Evolutionary conservation across 2,797 vertebrate genomes (phyloP).

Genomic region (Bradypus variegatus): DNA sequence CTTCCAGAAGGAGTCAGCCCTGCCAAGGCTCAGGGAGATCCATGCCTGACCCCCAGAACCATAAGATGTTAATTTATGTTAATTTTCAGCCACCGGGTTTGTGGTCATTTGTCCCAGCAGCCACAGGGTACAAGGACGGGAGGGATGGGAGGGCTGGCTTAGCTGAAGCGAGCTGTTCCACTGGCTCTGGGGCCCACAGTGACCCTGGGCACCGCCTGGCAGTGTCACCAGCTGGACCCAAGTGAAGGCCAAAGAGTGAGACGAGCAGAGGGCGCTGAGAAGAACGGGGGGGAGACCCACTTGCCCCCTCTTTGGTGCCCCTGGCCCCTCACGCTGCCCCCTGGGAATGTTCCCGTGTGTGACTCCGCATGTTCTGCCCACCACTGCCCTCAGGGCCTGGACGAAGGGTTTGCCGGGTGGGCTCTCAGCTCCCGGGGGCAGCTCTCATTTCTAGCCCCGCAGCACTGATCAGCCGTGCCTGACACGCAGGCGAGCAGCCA

Average conservation of each 20-base stretch:
- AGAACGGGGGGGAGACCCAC: not conserved
- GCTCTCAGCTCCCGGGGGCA: not conserved
- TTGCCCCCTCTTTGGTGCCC: not conserved
- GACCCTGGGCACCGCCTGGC: too few species aligned
- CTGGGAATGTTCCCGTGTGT: fast-evolving
- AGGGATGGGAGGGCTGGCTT: not conserved
- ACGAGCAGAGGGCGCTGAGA: not conserved
- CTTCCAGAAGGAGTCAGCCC: not conserved
- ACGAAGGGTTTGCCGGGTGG: not conserved
- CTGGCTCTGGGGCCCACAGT: not conserved
- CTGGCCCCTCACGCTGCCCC: not conserved
- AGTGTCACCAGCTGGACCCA: not conserved
- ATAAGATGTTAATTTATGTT: not conserved
- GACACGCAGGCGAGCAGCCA: not conserved
- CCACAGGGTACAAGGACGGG: not conserved
- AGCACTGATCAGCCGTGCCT: fast-evolving
- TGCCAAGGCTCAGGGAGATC: not conserved
- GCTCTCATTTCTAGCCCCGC: not conserved
- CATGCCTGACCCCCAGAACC: fast-evolving
- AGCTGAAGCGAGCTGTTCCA: not conserved
- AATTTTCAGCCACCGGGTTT: not conserved
- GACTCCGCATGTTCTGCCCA: not conserved
- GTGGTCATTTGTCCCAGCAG: not conserved
- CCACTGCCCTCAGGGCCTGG: not conserved
- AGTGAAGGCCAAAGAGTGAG: not conserved